Percentiles rank a stretch among this genome's conserved stretches.
These are phyloP conservation scores for Ivindomyrus marchei DNA, from an alignment of 2,113 vertebrate genomes.

Conservation along the genomic window DNA sequence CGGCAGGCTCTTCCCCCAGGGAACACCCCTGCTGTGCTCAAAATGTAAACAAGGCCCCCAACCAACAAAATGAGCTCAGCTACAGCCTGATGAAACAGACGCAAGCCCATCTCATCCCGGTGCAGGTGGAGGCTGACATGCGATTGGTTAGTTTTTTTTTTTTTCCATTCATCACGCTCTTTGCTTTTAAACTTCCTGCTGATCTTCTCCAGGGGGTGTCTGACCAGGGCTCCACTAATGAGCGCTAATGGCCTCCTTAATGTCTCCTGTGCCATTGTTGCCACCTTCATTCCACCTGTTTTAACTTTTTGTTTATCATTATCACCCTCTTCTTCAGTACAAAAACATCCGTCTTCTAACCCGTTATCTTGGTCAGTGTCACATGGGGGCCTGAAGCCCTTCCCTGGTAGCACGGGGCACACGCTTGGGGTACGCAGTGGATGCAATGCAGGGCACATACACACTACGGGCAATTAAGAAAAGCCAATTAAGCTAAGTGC, in stretches of 20 bases:
- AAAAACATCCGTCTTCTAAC: slow-evolving; percentile 47
- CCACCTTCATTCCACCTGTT: neutral
- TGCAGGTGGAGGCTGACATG: neutral
- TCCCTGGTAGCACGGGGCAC: neutral
- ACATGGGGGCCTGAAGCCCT: neutral
- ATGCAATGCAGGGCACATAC: neutral
- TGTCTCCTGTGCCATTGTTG: neutral
- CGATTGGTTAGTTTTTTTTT: neutral
- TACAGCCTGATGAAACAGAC: neutral
- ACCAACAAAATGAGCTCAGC: neutral
- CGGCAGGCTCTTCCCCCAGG: neutral
- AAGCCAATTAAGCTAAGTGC: neutral
- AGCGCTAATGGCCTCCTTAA: neutral
- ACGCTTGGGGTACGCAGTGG: neutral
- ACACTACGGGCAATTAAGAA: neutral
- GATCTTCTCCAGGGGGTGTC: neutral
- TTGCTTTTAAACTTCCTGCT: neutral
- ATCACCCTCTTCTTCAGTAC: neutral
- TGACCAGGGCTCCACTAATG: neutral
- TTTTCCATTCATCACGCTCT: neutral
- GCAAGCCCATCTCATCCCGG: neutral
- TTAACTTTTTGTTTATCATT: neutral
- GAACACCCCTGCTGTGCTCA: neutral
- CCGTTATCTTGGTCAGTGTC: neutral
- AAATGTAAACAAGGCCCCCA: slow-evolving; percentile 1